Base-by-base conservation (phyloP, 2,888 invertebrate species). In the Agrochola lota region DNA sequence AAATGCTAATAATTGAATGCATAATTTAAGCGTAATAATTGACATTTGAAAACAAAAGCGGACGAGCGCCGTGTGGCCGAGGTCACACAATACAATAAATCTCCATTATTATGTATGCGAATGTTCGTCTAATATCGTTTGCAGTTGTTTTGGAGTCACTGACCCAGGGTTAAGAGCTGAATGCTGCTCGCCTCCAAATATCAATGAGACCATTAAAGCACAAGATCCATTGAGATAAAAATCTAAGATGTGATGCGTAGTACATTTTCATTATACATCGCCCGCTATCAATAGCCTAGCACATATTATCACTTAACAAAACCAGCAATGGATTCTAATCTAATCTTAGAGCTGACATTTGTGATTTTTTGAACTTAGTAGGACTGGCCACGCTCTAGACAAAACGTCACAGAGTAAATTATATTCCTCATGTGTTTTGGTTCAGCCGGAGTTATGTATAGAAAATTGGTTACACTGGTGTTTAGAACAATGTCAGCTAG, bases 361-460 rank as follows among this genome's bases (percentile, higher is more conserved):
- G 15, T 40, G 7, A 71, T 71, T 79, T 78, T 77, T 66, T 46
- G 8, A 62, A 63, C 73, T 62, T 23, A 46, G 20, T 46, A 52
- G 52, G 26, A 11, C 60, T 68, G 46, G 62, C 55, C 46, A 20
- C 23, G 70, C 49, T 64, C 68, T 63, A 60, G 64, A 35, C 49
- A 30, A 57, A 30, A 49, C n/a, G n/a, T 49, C 79, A 84, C 87
- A 87, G 84, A 63, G 23, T 86, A 85, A 77, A n/a, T 80, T 74
- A 60, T 69, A 72, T 79, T 72, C 62, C 57, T 74, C 59, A 64
- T 35, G 64, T 59, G 60, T 71, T 75, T 73, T 62, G 72, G 12
- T 46, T 66, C 71, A 71, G 20, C 77, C 76, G 52, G 70, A 77
- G 81, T 15, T 77, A 67, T 7, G 57, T 77, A 67, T 7, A 52